Conservation (phyloP, 2,113 vertebrate species). For the Solea solea region DNA sequence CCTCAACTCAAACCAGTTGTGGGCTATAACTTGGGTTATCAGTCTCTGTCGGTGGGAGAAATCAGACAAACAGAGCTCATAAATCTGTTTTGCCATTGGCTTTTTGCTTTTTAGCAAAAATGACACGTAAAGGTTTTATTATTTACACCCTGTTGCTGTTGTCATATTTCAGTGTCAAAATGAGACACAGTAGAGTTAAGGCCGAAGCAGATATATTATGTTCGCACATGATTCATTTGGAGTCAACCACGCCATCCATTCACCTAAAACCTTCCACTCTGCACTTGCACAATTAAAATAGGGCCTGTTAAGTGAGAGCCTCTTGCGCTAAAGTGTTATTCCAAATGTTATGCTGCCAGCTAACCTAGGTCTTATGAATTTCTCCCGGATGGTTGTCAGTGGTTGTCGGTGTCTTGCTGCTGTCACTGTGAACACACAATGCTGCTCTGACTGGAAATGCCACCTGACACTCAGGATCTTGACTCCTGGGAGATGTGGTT, state of each 20-base stretch:
- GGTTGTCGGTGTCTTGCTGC: not conserved
- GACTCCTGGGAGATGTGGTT: not conserved
- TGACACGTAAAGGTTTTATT: not conserved
- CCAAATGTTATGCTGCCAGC: not conserved
- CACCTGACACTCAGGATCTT: conserved; percentile 2
- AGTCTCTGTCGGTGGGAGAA: not conserved
- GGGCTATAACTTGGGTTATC: no score
- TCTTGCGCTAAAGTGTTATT: not conserved
- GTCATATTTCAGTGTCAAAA: not conserved
- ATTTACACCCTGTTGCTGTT: not conserved
- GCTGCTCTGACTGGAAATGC: not conserved
- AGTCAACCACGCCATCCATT: not conserved
- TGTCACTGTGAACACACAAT: not conserved
- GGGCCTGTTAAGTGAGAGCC: not conserved
- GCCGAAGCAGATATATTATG: not conserved
- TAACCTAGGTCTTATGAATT: not conserved
- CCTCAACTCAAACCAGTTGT: not conserved
- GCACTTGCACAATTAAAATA: not conserved
- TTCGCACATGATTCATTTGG: not conserved
- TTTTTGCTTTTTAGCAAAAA: not conserved
- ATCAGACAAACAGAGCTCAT: not conserved
- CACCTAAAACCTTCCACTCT: not conserved
- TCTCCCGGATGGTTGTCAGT: not conserved
- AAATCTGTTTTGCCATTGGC: not conserved
- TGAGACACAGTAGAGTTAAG: not conserved